A percentile compares a stretch with the other conserved stretches of the same genome.
These are phyloP conservation scores for Montipora capitata DNA, from an alignment of 92 coral and sea anemone genomes.

Conservation along the genomic window DNA sequence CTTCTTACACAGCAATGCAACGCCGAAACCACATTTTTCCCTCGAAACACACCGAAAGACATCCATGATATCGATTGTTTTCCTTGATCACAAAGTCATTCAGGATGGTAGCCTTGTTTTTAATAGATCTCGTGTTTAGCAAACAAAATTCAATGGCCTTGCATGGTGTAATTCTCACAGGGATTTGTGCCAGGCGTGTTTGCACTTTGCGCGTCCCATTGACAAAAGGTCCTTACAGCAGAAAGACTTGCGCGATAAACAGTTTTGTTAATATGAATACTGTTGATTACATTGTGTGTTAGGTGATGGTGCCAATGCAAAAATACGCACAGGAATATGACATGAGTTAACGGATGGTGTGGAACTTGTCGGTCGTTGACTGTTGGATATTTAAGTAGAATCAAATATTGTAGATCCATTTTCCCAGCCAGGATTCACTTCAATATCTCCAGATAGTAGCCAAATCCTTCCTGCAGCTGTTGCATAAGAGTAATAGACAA, in stretches of 20 bases:
- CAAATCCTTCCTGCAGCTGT: neutral
- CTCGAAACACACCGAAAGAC: slow-evolving; percentile 34
- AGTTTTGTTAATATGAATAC: too few relatives aligned
- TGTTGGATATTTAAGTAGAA: slow-evolving; percentile 3
- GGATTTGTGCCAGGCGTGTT: too few relatives aligned
- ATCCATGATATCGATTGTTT: slow-evolving; percentile 20
- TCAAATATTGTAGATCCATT: neutral
- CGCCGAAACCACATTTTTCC: slow-evolving; percentile 19
- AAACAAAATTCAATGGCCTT: slow-evolving; percentile 33
- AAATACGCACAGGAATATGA: neutral
- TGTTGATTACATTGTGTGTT: neutral
- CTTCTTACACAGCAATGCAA: slow-evolving; percentile 28
- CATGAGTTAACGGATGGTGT: neutral
- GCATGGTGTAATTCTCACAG: slow-evolving; percentile 19
- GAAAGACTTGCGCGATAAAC: too few relatives aligned
- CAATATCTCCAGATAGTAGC: slow-evolving; percentile 13
- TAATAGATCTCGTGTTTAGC: slow-evolving; percentile 30
- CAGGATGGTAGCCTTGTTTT: slow-evolving; percentile 23
- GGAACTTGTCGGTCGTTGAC: neutral
- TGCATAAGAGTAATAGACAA: neutral
- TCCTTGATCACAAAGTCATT: slow-evolving; percentile 21
- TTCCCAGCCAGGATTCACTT: slow-evolving; percentile 19
- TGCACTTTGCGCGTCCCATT: too few relatives aligned
- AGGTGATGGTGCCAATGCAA: neutral
- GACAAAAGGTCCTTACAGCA: too few relatives aligned